phyloP scores from a whole-genome alignment of 2,888 invertebrate genomes.

The Ormyrus nitidulus region DNA sequence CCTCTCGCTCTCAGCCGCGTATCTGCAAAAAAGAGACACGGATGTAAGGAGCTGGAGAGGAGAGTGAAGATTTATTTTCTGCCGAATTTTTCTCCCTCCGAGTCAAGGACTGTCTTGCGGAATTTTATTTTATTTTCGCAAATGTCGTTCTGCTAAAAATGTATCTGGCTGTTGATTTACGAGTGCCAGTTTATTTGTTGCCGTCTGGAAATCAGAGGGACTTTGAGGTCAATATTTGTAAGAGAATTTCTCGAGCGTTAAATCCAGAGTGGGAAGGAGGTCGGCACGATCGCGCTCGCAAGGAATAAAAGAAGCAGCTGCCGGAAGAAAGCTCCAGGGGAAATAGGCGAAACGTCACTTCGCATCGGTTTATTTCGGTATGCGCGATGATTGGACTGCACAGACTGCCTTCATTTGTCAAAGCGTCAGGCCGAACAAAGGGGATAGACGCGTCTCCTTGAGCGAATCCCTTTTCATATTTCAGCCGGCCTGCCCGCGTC shows the following conservation, averaged over 20 bases:
- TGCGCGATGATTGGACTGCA: constrained; percentile 52
- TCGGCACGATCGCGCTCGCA: not conserved
- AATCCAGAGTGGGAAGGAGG: not conserved
- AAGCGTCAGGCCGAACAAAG: constrained; percentile 52
- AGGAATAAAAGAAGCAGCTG: not conserved
- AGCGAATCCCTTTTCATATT: constrained; percentile 52
- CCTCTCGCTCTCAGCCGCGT: not conserved
- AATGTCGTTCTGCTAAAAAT: constrained; percentile 1
- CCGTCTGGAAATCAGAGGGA: not conserved
- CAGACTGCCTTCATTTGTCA: constrained; percentile 53
- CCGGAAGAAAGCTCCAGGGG: no score
- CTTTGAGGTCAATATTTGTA: not conserved
- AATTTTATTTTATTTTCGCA: constrained; percentile 18
- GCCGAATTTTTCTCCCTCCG: no score
- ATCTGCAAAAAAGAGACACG: not conserved
- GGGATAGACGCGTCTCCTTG: constrained; percentile 22
- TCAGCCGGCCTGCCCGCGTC: constrained; percentile 31
- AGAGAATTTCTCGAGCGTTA: not conserved
- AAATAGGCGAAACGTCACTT: constrained; percentile 27
- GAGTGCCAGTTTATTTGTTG: no score
- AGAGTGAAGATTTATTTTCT: not conserved
- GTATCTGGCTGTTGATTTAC: no score
- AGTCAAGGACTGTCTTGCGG: no score
- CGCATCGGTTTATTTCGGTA: constrained; percentile 50
- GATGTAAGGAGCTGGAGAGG: constrained; percentile 1